Percentiles rank a stretch among this genome's conserved stretches.
These are phyloP conservation scores for Lota lota DNA, from an alignment of 2,113 vertebrate genomes.

Conservation along the genomic window DNA sequence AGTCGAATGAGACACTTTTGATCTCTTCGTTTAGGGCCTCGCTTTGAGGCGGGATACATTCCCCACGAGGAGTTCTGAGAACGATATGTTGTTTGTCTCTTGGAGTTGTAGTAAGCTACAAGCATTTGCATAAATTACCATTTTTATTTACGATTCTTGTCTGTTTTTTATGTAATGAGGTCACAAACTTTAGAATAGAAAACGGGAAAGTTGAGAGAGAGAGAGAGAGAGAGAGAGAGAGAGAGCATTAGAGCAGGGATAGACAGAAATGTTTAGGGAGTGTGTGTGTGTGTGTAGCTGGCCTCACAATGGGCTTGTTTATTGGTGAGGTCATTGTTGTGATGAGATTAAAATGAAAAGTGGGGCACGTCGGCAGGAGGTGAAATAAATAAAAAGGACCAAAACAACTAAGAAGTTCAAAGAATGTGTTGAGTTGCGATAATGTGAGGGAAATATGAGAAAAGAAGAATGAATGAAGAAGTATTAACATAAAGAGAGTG, in stretches of 20 bases:
- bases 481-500: too few relatives aligned
- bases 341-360: too few relatives aligned
- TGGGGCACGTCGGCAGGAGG: too few relatives aligned
- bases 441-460: too few relatives aligned
- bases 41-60: constrained; percentile 35
- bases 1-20: constrained; percentile 53
- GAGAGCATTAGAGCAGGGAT: background rate
- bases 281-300: background rate
- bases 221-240: constrained; percentile 18
- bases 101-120: constrained; percentile 21
- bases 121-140: constrained; percentile 44
- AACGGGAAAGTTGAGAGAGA: constrained; percentile 3
- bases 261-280: constrained; percentile 25
- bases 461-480: too few relatives aligned
- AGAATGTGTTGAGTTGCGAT: too few relatives aligned
- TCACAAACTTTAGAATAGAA: constrained; percentile 25
- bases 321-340: too few relatives aligned
- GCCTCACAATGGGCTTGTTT: too few relatives aligned
- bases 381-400: too few relatives aligned
- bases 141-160: constrained; percentile 38
- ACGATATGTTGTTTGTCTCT: constrained; percentile 21
- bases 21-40: constrained; percentile 57
- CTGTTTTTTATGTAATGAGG: constrained; percentile 46
- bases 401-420: too few relatives aligned
- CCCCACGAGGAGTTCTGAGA: constrained; percentile 31